Evolutionary conservation across 2,113 vertebrate genomes (phyloP).

Genomic region (Dinomys branickii): DNA sequence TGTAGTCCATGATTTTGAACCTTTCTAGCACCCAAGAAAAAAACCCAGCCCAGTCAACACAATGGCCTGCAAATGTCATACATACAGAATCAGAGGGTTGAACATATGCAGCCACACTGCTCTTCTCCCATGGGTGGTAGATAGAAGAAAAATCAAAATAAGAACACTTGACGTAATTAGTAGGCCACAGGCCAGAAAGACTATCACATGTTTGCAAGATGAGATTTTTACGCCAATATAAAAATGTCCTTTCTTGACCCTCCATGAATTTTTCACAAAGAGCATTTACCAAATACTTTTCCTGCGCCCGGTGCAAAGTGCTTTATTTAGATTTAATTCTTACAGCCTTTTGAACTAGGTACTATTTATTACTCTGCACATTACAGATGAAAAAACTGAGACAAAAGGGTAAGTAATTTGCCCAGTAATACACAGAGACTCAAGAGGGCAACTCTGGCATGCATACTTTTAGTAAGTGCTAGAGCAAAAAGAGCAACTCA

Average conservation of each 20-base stretch:
- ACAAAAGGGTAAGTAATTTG: neutral
- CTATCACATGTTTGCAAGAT: neutral
- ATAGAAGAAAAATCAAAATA: neutral
- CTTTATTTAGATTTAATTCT: neutral
- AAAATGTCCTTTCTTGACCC: neutral
- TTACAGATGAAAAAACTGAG: neutral
- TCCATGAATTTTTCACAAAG: neutral
- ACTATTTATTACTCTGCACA: neutral
- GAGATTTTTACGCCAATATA: neutral
- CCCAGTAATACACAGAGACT: neutral
- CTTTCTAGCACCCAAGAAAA: conserved; percentile 93
- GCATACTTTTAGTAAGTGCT: neutral
- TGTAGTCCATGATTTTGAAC: conserved; percentile 99
- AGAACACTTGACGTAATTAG: neutral
- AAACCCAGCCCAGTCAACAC: conserved; percentile 27
- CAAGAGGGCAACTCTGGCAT: neutral
- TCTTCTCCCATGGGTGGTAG: neutral
- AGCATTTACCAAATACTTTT: neutral
- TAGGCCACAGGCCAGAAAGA: neutral
- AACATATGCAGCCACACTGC: neutral
- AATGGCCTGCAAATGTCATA: neutral
- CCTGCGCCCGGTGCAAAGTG: neutral
- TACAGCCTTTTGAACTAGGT: neutral
- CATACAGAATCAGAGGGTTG: neutral
- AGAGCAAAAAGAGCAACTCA: neutral